Conservation (phyloP, 2,797 vertebrate genomes). For the Mionectes olivaceus region DNA sequence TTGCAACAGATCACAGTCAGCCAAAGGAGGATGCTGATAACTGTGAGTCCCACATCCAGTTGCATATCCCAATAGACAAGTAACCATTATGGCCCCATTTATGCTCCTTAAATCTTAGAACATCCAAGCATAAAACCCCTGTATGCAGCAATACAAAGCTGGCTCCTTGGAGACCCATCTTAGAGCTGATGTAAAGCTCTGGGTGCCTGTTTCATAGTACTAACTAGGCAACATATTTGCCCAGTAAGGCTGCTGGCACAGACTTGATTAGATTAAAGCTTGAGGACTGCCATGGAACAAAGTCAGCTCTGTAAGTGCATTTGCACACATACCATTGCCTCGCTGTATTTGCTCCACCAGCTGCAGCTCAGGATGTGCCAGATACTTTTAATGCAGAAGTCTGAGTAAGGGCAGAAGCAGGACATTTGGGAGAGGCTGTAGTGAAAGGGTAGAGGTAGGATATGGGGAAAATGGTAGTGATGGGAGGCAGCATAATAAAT, state of each 20-base stretch:
- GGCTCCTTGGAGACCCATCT: neutral
- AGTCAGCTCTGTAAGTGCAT: constrained; percentile 40
- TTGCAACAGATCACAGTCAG: neutral
- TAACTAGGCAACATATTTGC: neutral
- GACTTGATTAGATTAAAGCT: constrained; percentile 2
- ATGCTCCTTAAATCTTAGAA: neutral
- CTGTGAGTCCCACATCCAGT: rapidly evolving
- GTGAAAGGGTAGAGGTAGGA: rapidly evolving
- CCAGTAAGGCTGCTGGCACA: neutral
- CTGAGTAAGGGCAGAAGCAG: neutral
- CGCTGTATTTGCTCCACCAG: neutral
- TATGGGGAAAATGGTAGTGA: neutral
- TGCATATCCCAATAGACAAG: neutral
- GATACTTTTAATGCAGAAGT: neutral
- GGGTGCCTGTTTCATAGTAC: neutral
- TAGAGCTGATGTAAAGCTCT: neutral
- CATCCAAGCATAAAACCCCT: neutral
- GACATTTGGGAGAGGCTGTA: neutral
- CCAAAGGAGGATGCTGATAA: neutral
- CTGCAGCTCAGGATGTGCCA: constrained; percentile 11
- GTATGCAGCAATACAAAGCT: neutral
- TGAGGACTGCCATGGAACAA: neutral
- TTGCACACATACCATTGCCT: constrained; percentile 22
- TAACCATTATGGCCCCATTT: neutral
- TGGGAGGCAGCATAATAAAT: rapidly evolving